Evolutionary conservation across 30 jellyfish, hydroid and myxozoan genomes (phyloP).

Genomic region (Aurelia sp.): DNA sequence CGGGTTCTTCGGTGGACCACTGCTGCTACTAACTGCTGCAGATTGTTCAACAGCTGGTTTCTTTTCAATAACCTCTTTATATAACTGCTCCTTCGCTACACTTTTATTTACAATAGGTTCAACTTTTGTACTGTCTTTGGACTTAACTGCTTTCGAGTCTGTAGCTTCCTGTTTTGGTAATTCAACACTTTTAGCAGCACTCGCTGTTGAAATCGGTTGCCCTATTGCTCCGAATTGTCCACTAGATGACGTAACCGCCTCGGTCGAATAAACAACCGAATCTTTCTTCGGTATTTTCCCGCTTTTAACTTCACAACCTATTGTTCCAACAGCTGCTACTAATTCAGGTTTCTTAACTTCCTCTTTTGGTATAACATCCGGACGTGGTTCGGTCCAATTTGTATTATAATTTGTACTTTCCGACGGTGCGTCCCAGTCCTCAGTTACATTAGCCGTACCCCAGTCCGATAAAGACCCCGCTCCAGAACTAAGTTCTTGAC

Average conservation of each 20-base stretch:
- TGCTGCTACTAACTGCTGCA: background rate
- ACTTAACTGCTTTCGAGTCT: background rate
- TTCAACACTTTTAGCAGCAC: background rate
- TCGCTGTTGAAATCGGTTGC: conserved; percentile 38
- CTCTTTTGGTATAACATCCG: background rate
- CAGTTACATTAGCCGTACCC: conserved; percentile 92
- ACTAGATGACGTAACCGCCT: conserved; percentile 11
- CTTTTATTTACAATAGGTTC: background rate
- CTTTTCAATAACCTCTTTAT: conserved; percentile 38
- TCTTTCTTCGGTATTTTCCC: conserved; percentile 74
- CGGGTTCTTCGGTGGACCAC: conserved; percentile 21
- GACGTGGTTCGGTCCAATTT: conserved; percentile 51
- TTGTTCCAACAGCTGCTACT: conserved; percentile 36
- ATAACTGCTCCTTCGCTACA: conserved; percentile 31
- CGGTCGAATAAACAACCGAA: background rate
- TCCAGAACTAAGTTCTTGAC: conserved; percentile 65
- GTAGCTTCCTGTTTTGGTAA: no score
- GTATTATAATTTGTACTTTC: conserved; percentile 31
- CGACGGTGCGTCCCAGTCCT: conserved; percentile 90
- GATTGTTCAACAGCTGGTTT: conserved; percentile 16
- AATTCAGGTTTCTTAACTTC: conserved; percentile 17
- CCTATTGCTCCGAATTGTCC: conserved; percentile 80
- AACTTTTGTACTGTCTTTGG: background rate
- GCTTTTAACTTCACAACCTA: conserved; percentile 66
- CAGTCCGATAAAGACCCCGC: conserved; percentile 64